Evolutionary conservation across 2,888 invertebrate species (phyloP).

Genomic region (Meiosimyza platycephala): DNA sequence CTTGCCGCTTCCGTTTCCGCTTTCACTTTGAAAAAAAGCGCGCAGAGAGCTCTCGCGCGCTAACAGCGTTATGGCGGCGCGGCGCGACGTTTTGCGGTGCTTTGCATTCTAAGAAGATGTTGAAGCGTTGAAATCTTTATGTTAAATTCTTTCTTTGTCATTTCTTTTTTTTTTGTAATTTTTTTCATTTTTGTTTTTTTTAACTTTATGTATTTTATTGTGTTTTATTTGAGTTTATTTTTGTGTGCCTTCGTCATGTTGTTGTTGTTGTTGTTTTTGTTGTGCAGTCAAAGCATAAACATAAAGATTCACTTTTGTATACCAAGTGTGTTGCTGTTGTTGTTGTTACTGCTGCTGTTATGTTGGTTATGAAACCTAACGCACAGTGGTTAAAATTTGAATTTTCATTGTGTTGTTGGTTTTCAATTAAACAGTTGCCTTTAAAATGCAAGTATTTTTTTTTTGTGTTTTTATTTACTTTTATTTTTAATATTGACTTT

Average conservation of each 20-base stretch:
- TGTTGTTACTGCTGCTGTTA: neutral
- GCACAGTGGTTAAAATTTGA: slow-evolving; percentile 2
- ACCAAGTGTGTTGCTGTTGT: neutral
- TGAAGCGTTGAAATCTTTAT: slow-evolving; percentile 36
- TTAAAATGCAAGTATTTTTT: neutral
- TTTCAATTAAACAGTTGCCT: neutral
- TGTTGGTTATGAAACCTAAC: neutral
- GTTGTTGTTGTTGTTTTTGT: slow-evolving; percentile 14
- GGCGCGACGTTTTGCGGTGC: neutral
- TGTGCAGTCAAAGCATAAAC: neutral
- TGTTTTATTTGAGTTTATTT: slow-evolving; percentile 16
- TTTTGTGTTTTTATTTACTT: too few species aligned
- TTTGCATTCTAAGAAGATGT: slow-evolving; percentile 25
- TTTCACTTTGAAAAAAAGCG: neutral
- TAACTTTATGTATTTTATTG: slow-evolving; percentile 33
- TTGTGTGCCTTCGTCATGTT: slow-evolving; percentile 3
- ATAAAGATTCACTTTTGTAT: slow-evolving; percentile 29
- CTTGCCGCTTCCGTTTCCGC: slow-evolving; percentile 45
- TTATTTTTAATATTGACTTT: too few species aligned
- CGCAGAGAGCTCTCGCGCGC: neutral
- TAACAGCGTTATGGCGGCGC: neutral
- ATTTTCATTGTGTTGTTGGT: neutral
- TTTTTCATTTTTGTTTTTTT: slow-evolving; percentile 37
- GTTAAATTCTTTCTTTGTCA: slow-evolving; percentile 28
- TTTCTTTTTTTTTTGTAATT: slow-evolving; percentile 30